These are phyloP conservation scores for Leptopilina drosophilae DNA, from an alignment of 2,888 invertebrate genomes.

Conservation along the genomic window DNA sequence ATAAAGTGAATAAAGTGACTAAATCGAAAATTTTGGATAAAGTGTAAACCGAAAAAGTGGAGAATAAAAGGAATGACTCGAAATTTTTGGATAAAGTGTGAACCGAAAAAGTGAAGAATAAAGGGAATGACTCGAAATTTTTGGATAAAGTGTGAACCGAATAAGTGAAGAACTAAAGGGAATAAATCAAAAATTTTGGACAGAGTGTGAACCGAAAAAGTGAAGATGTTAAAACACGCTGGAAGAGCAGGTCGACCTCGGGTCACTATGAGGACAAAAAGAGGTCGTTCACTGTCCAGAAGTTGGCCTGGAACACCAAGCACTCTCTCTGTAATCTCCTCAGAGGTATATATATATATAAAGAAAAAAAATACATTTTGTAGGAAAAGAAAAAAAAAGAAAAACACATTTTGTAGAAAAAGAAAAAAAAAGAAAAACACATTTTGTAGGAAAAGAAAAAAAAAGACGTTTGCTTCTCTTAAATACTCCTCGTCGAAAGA, in stretches of 20 bases:
- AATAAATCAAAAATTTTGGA: conserved; percentile 9
- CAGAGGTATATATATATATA: conserved; percentile 24
- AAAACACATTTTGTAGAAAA: neutral
- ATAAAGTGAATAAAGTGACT: neutral
- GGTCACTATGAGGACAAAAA: conserved; percentile 67
- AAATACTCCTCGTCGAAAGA: neutral
- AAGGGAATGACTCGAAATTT: neutral
- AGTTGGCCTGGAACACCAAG: conserved; percentile 74
- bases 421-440: neutral
- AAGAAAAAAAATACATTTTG: neutral
- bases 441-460: neutral
- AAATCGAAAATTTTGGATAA: neutral
- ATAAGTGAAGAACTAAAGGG: neutral
- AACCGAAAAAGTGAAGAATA: conserved; percentile 52
- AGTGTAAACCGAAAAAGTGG: too few relatives aligned
- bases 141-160: neutral
- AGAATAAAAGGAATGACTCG: neutral
- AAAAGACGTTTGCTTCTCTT: too few relatives aligned
- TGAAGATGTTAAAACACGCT: conserved; percentile 71
- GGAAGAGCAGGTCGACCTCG: conserved; percentile 67
- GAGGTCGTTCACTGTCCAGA: conserved; percentile 72
- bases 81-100: conserved; percentile 24
- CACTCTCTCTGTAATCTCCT: conserved; percentile 66
- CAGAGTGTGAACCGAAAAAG: conserved; percentile 22
- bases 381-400: neutral